Evolutionary conservation across 2,888 invertebrate species (phyloP), one percentile per base, ranked within the genome.

Genomic region (Ophion ventricosus): DNA sequence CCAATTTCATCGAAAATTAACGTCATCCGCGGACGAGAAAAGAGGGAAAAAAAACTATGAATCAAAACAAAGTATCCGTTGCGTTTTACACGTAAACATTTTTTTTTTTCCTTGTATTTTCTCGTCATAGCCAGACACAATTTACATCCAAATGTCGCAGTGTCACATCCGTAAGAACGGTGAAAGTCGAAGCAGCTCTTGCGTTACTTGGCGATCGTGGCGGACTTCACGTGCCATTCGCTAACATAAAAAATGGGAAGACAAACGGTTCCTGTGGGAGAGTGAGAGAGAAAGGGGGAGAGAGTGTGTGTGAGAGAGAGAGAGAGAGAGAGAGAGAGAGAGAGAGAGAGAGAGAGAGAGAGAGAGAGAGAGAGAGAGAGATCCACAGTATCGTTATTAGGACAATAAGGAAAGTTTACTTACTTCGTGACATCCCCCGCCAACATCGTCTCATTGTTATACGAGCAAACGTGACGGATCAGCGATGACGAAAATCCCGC

Each of bases 371-470:
- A 70, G 20, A 29, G 56, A 35, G 20, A 57, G 26, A 14, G 25
- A 25, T 49, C 49, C 49, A 54, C 43, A 26, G 8, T 25, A 49
- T 75, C 54, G 35, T 57, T 26, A 25, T 76, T 76, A 74, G 63
- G 57, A 57, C 66, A n/a, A 57, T 10, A 66, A 76, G 63, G 26
- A 40, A 75, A 54, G 29, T 56, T 57, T 72, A 35, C 40, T 72
- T 57, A n/a, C 67, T 63, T 80, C 59, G 17, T 57, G 49, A 59
- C 66, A 64, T 63, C 29, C 64, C 43, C 26, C 35, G 20, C 23
- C 54, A 70, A 76, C 26, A 76, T 76, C 66, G 57, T 76, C 72
- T 72, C 66, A 77, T 77, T 67, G 64, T 77, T 70, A 77, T 66
- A 66, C 72, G 40, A 74, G 69, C 4, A 29, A 83, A 49, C 75